Conservation (phyloP, 2,888 invertebrate species). For the Ellobium chinense region DNA sequence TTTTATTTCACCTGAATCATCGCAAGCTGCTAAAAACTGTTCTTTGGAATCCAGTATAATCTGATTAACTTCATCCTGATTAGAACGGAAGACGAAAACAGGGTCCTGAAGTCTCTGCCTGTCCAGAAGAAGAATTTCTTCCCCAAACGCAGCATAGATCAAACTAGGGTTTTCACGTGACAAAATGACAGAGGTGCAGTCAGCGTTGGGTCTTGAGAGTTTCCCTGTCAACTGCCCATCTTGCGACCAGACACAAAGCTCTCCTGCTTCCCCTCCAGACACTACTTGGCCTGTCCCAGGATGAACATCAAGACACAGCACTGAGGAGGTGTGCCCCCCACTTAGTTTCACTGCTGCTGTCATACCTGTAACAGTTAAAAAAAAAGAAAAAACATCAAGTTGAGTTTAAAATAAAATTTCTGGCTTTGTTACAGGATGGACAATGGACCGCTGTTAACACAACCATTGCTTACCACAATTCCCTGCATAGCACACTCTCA, state of each 20-base stretch:
- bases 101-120: slow-evolving; percentile 56
- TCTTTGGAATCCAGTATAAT: slow-evolving; percentile 72
- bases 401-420: too few relatives aligned
- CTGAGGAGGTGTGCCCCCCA: slow-evolving; percentile 65
- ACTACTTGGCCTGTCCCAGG: slow-evolving; percentile 56
- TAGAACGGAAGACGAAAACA: slow-evolving; percentile 61
- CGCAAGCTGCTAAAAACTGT: slow-evolving; percentile 72
- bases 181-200: slow-evolving; percentile 70
- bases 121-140: slow-evolving; percentile 61
- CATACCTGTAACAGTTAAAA: slow-evolving; percentile 11
- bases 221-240: slow-evolving; percentile 58
- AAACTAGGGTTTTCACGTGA: slow-evolving; percentile 64
- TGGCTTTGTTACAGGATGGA: too few relatives aligned
- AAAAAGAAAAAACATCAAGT: too few relatives aligned
- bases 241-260: slow-evolving; percentile 67
- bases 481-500: too few relatives aligned
- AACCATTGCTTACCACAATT: too few relatives aligned
- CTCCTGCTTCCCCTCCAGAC: slow-evolving; percentile 69
- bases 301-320: slow-evolving; percentile 67
- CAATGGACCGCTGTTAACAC: too few relatives aligned
- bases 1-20: slow-evolving; percentile 75
- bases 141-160: slow-evolving; percentile 69
- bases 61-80: slow-evolving; percentile 76
- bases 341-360: slow-evolving; percentile 45
- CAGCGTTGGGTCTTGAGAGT: slow-evolving; percentile 56